These are phyloP conservation scores for Amiota mariae DNA, from an alignment of 2,888 invertebrate species.

Conservation along the genomic window DNA sequence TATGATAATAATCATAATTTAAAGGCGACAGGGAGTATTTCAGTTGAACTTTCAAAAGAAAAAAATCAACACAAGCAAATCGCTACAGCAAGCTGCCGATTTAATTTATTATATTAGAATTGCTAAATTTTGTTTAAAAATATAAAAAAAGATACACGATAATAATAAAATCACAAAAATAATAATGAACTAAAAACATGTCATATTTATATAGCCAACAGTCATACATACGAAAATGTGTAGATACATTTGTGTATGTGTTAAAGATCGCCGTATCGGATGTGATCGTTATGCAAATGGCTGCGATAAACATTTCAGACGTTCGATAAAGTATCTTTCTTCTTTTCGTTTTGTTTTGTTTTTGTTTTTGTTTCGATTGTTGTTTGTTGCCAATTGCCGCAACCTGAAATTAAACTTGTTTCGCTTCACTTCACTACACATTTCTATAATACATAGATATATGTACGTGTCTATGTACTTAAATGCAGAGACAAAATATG, in stretches of 20 bases:
- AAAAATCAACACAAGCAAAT: neutral
- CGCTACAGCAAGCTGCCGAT: neutral
- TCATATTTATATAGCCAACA: conserved; percentile 10
- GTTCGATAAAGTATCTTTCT: conserved; percentile 20
- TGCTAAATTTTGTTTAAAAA: neutral
- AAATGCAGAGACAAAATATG: conserved; percentile 8
- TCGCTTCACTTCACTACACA: neutral
- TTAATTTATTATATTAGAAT: conserved; percentile 9
- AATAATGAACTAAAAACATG: conserved; percentile 23
- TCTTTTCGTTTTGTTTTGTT: neutral
- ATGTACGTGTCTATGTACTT: neutral
- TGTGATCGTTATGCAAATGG: conserved; percentile 64
- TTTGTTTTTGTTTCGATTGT: neutral
- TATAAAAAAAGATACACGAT: neutral
- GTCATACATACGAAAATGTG: neutral
- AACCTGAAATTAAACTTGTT: neutral
- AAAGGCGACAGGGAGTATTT: conserved; percentile 6
- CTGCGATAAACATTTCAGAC: conserved; percentile 48
- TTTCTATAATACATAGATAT: too few relatives aligned
- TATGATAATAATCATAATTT: conserved; percentile 48
- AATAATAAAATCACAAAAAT: conserved; percentile 36
- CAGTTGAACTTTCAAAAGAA: conserved; percentile 40
- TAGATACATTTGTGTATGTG: conserved; percentile 35
- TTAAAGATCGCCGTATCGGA: conserved; percentile 40
- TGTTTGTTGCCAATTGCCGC: neutral